Base-by-base conservation (phyloP, 2,113 vertebrate genomes). In the Podiceps cristatus region DNA sequence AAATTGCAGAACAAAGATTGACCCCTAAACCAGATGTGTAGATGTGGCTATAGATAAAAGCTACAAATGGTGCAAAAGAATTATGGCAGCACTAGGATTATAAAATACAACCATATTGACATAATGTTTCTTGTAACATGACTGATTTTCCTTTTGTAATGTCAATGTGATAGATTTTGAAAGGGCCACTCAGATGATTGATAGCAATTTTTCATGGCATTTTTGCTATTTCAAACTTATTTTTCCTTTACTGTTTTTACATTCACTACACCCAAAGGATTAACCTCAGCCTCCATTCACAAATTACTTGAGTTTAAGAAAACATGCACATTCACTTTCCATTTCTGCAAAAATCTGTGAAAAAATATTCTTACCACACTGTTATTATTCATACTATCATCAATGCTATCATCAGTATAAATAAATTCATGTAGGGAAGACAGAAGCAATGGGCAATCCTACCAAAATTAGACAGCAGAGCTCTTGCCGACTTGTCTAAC, bases 161-260 rank as follows among this genome's bases (percentile, higher is more conserved):
- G 94, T 83, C 81, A 42, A 4, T 29, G 67, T 82, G 75, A 90
- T 47, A 90, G 90, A 87, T 75, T 88, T 52, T 74, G 69, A 91
- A 94, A 88, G 75, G 89, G 63, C 49, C 74, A 79, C 68, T 90
- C 78, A 47, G 64, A 31, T 82, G 82, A 88, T 96, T 89, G 96
- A 85, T 78, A 83, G 44, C 59, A 82, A 62, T 94, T 96, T 92
- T 88, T 93, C 77, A 89, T 4, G 7, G 53, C 44, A 22, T 67
- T 93, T 96, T 74, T 89, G 31, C 73, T 74, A 71, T 74, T 96
- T 93, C 88, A 93, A 42, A 79, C 62, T 88, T 86, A 50, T 71
- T 90, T 81, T 73, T 67, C 60, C 69, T 66, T 78, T 52, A 74
- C 71, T 80, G 29, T 62, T 89, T 95, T 92, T 73, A 80, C 74